phyloP scores from a whole-genome alignment of 2,797 vertebrate species.

The Sebastes cheni region DNA sequence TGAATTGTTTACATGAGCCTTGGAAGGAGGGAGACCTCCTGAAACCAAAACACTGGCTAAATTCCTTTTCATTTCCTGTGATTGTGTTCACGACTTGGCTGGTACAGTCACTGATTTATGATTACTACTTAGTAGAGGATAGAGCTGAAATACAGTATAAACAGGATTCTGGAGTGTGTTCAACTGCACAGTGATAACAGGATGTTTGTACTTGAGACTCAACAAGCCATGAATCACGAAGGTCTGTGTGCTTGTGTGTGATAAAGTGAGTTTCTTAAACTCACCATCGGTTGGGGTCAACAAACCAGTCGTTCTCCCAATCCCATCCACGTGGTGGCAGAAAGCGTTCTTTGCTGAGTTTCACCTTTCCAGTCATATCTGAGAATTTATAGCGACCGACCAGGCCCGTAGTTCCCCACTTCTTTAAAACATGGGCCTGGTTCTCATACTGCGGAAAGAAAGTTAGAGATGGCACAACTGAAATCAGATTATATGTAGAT shows the following conservation, averaged over 20 bases:
- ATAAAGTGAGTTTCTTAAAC: constrained; percentile 21
- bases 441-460: constrained; percentile 91
- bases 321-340: constrained; percentile 94
- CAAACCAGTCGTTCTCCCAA: constrained; percentile 93
- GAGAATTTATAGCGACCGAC: constrained; percentile 94
- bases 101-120: constrained; percentile 6
- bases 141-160: neutral
- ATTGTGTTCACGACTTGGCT: constrained; percentile 55
- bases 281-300: constrained; percentile 93
- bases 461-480: neutral
- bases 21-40: constrained; percentile 5
- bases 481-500: neutral
- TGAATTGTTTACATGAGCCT: constrained; percentile 49
- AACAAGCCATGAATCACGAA: neutral
- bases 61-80: constrained; percentile 69
- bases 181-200: constrained; percentile 19
- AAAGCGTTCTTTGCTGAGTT: constrained; percentile 94
- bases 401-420: constrained; percentile 95
- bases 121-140: neutral
- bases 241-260: neutral
- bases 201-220: constrained; percentile 20
- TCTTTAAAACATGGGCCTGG: constrained; percentile 92
- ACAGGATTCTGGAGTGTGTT: neutral
- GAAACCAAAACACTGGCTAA: constrained; percentile 33
- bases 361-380: constrained; percentile 96